phyloP scores from a whole-genome alignment of 2,888 invertebrate species.

The Mystacides longicornis region DNA sequence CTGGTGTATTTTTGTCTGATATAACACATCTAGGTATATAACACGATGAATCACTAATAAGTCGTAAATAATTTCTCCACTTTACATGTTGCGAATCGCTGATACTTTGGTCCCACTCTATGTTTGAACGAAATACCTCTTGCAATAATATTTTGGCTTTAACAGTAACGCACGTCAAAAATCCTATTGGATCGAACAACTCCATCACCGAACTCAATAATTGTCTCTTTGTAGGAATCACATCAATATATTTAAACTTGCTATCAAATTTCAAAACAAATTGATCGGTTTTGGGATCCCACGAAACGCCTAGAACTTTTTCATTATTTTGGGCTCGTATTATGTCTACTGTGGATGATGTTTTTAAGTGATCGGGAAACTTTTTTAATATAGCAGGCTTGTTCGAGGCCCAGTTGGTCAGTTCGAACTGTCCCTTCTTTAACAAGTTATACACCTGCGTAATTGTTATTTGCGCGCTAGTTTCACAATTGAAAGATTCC shows the following conservation, averaged over 20 bases:
- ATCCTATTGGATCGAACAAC: not conserved
- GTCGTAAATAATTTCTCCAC: not conserved
- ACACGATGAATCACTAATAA: not conserved
- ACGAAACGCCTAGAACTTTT: not conserved
- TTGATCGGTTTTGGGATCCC: too few species aligned
- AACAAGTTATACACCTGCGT: constrained; percentile 9
- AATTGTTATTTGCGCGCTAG: constrained; percentile 23
- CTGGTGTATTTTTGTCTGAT: not conserved
- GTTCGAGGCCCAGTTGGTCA: not conserved
- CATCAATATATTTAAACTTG: too few species aligned
- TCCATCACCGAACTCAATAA: not conserved
- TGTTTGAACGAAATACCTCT: not conserved
- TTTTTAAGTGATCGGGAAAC: too few species aligned
- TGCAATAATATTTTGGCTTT: too few species aligned
- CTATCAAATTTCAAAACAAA: too few species aligned
- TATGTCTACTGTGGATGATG: too few species aligned
- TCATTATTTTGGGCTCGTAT: not conserved
- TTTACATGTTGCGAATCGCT: not conserved
- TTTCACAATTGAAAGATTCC: constrained; percentile 25
- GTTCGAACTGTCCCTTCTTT: not conserved
- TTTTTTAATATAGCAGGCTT: too few species aligned
- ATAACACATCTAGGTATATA: not conserved
- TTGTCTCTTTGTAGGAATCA: too few species aligned
- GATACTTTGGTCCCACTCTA: not conserved
- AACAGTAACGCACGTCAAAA: too few species aligned